Evolutionary conservation across 2,888 invertebrate genomes (phyloP), one percentile per base, ranked within the genome.

Genomic region (Junonia oenone): DNA sequence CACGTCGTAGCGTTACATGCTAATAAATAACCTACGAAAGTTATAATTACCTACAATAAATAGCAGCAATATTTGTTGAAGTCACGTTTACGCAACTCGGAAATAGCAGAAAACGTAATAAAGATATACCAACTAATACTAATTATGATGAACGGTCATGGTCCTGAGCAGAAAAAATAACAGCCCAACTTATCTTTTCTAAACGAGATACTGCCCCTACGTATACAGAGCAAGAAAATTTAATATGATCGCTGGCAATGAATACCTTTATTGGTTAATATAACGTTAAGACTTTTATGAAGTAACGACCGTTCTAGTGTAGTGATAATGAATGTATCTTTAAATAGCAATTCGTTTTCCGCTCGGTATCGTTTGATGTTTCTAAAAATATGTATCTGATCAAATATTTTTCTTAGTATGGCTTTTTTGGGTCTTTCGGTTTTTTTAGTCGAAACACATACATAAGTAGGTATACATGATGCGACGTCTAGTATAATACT

Each of bases 171-270:
- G 51, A 62, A 58, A 61, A 52, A 59, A 59, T 63, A 64, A 69
- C 64, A 60, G 61, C 57, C 61, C 56, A 67, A 71, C 67, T 78
- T 76, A 79, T 78, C 73, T 70, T 57, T 61, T 55, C 11, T 80
- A 79, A 80, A 81, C 75, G 68, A 52, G 66, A 73, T 72, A 74
- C 59, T 72, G 70, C 68, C 69, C 70, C 71, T 65, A 69, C 66
- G 62, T 74, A 76, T 73, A 77, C 76, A 76, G 69, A 59, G 73
- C 69, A 72, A 76, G 71, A 63, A 65, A 64, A 70, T 71, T 66
- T 78, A 77, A 85, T 80, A 77, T 75, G 75, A 73, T 68, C 71
- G 67, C 73, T 77, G 71, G 71, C 75, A 72, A 73, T 76, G 73
- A 79, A 82, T 69, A 33, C 64, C 71, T 81, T 83, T 78, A 85